Conservation (phyloP, 1,140 invertebrate genomes). For the Scaptodrosophila lebanonensis region DNA sequence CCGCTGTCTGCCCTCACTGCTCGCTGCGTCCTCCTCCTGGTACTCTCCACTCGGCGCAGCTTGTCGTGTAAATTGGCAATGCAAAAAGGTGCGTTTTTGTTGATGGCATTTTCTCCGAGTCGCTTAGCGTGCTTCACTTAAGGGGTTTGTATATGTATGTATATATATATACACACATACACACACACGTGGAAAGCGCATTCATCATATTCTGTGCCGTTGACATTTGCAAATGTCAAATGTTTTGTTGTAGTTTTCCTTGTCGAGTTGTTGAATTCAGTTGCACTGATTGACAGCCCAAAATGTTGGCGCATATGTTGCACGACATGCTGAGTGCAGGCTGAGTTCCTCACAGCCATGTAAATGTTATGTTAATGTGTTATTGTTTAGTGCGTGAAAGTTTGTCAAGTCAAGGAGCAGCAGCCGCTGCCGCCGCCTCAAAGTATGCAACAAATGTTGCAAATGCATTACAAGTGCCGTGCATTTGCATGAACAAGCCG, state of each 20-base stretch:
- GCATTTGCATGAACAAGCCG: too few relatives aligned
- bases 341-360: background rate
- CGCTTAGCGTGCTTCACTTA: background rate
- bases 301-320: conserved; percentile 61
- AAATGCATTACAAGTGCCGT: conserved; percentile 26
- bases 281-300: conserved; percentile 53
- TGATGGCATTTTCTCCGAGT: background rate
- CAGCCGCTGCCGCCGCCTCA: background rate
- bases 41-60: background rate
- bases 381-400: too few relatives aligned
- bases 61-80: conserved; percentile 29
- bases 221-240: conserved; percentile 64
- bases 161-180: too few relatives aligned
- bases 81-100: conserved; percentile 40
- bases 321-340: conserved; percentile 14
- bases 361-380: conserved; percentile 68
- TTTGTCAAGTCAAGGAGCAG: too few relatives aligned
- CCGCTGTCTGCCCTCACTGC: background rate
- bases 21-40: too few relatives aligned
- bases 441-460: conserved; percentile 16
- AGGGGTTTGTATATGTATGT: too few relatives aligned
- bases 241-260: conserved; percentile 37
- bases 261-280: conserved; percentile 53
- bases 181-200: conserved; percentile 20
- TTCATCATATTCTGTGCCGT: conserved; percentile 45